These are phyloP conservation scores for Trichonephila clavata DNA, from an alignment of 1,140 invertebrate genomes.

Conservation along the genomic window DNA sequence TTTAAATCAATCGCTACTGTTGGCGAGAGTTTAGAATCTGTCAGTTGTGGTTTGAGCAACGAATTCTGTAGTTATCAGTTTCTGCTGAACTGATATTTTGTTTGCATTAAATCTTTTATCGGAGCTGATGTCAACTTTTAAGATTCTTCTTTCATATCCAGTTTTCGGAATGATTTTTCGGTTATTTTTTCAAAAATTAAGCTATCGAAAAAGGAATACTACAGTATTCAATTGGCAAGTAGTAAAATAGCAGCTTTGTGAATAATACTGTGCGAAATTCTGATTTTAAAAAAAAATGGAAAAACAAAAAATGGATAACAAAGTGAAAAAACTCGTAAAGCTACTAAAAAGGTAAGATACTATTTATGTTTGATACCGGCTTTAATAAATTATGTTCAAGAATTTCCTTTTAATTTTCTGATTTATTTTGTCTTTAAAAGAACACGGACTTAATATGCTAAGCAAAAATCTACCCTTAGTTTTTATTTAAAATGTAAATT, in stretches of 20 bases:
- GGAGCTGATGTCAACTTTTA: neutral
- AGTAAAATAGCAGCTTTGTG: neutral
- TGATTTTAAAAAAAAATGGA: neutral
- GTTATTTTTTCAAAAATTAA: neutral
- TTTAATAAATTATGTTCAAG: neutral
- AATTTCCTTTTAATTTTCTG: neutral
- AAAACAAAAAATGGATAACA: neutral
- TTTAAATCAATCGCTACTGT: neutral
- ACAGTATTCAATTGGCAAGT: too few relatives aligned
- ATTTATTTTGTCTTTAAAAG: too few relatives aligned
- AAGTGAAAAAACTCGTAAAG: constrained; percentile 8
- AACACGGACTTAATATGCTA: too few relatives aligned
- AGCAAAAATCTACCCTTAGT: too few relatives aligned
- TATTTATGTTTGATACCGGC: too few relatives aligned
- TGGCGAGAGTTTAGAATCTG: too few relatives aligned
- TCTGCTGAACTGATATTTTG: neutral
- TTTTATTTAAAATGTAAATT: too few relatives aligned
- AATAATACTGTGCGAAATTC: neutral
- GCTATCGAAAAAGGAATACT: too few relatives aligned
- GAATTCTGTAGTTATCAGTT: neutral
- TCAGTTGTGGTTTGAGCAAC: too few relatives aligned
- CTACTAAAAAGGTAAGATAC: neutral
- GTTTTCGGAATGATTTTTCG: neutral
- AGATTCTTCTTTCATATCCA: neutral
- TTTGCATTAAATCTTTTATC: neutral